Evolutionary conservation across 2,888 invertebrate species (phyloP).

Genomic region (Macrophya annulata): DNA sequence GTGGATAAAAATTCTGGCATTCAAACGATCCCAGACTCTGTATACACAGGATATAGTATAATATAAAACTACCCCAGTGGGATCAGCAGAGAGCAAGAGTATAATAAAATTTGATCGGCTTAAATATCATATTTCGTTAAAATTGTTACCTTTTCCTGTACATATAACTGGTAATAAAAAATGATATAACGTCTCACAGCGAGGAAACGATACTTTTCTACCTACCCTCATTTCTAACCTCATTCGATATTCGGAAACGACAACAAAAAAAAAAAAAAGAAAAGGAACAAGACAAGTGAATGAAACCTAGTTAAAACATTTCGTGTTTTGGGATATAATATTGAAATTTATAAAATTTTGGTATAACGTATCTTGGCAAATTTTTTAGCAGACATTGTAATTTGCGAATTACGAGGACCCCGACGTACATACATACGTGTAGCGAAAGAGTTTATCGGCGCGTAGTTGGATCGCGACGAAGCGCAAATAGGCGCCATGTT

Average conservation of each 20-base stretch:
- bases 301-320: too few relatives aligned
- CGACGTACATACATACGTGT: neutral
- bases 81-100: slow-evolving; percentile 31
- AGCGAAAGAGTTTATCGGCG: slow-evolving; percentile 18
- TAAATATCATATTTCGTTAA: slow-evolving; percentile 67
- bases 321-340: too few relatives aligned
- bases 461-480: neutral
- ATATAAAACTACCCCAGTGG: slow-evolving; percentile 62
- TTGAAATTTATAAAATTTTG: too few relatives aligned
- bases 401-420: neutral
- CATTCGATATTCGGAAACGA: too few relatives aligned
- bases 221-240: neutral
- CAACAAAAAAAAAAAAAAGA: too few relatives aligned
- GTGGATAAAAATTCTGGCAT: slow-evolving; percentile 18
- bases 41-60: slow-evolving; percentile 57
- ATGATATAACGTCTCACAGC: slow-evolving; percentile 16
- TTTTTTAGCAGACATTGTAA: neutral
- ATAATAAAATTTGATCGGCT: slow-evolving; percentile 66
- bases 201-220: neutral
- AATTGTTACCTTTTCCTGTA: slow-evolving; percentile 57
- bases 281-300: too few relatives aligned
- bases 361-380: too few relatives aligned
- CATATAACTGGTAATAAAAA: slow-evolving; percentile 4
- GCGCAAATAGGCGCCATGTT: slow-evolving; percentile 51
- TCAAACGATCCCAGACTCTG: slow-evolving; percentile 49